A percentile compares a stretch with the other conserved stretches of the same genome.
Conservation (phyloP, 1,140 invertebrate species). For the Drosophila pseudoobscura region DNA sequence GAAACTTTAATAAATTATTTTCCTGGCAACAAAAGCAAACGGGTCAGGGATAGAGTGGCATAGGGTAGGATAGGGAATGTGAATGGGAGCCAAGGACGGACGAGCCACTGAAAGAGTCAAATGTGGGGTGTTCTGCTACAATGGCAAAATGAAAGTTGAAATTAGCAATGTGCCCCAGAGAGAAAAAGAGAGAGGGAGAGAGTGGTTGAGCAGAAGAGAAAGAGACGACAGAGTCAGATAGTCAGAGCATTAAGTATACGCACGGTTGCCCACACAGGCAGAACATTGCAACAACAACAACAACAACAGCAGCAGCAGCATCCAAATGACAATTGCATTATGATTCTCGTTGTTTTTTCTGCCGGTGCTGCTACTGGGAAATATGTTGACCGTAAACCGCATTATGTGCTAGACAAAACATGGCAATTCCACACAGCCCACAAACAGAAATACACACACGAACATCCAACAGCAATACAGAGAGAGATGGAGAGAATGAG, state of each 20-base stretch:
- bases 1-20: constrained; percentile 59
- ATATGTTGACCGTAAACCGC: constrained; percentile 38
- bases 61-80: not conserved
- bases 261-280: constrained; percentile 24
- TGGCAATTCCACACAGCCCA: not conserved
- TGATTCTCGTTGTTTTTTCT: constrained; percentile 12
- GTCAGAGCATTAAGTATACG: constrained; percentile 47
- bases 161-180: constrained; percentile 22
- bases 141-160: constrained; percentile 21
- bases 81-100: too few relatives aligned
- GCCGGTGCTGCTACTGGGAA: constrained; percentile 6
- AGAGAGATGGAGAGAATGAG: not conserved
- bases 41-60: constrained; percentile 9
- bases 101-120: not conserved
- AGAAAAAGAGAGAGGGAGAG: not conserved
- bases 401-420: constrained; percentile 30
- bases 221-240: constrained; percentile 12
- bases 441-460: constrained; percentile 1
- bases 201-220: not conserved
- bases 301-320: not conserved
- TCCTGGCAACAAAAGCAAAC: constrained; percentile 29
- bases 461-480: not conserved
- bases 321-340: constrained; percentile 42
- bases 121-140: constrained; percentile 8
- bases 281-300: constrained; percentile 12